These are phyloP conservation scores for Gerris buenoi DNA, from an alignment of 1,140 invertebrate species.

Conservation along the genomic window DNA sequence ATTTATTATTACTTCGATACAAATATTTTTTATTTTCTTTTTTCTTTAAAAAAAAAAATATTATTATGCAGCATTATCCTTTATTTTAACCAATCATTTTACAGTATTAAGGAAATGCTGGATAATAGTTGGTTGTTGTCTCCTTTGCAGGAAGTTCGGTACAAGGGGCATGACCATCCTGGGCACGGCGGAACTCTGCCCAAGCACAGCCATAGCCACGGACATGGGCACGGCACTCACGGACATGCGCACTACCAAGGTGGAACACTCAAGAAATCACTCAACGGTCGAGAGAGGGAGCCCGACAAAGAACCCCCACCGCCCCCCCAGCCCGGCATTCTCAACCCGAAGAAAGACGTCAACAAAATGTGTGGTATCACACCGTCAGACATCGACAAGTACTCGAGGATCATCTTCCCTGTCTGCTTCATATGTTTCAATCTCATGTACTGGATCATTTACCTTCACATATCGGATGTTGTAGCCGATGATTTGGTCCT, in stretches of 20 bases:
- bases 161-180: not conserved
- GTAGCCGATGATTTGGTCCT: slow-evolving; percentile 81
- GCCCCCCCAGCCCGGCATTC: slow-evolving; percentile 48
- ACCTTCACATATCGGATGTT: slow-evolving; percentile 86
- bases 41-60: too few species aligned
- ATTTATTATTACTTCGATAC: too few species aligned
- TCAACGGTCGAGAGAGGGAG: slow-evolving; percentile 50
- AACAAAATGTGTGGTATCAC: slow-evolving; percentile 57
- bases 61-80: too few species aligned
- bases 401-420: slow-evolving; percentile 86
- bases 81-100: too few species aligned
- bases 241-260: slow-evolving; percentile 62
- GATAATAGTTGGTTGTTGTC: too few species aligned
- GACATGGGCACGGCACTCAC: not conserved
- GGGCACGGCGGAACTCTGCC: not conserved
- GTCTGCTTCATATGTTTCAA: slow-evolving; percentile 96
- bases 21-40: too few species aligned
- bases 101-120: too few species aligned
- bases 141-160: not conserved
- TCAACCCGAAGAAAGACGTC: slow-evolving; percentile 57
- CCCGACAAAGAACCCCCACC: slow-evolving; percentile 48
- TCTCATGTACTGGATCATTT: slow-evolving; percentile 96
- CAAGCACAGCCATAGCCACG: not conserved
- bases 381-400: slow-evolving; percentile 91
- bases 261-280: slow-evolving; percentile 73